phyloP scores from a whole-genome alignment of 2,113 vertebrate genomes.

The Plecotus auritus region DNA sequence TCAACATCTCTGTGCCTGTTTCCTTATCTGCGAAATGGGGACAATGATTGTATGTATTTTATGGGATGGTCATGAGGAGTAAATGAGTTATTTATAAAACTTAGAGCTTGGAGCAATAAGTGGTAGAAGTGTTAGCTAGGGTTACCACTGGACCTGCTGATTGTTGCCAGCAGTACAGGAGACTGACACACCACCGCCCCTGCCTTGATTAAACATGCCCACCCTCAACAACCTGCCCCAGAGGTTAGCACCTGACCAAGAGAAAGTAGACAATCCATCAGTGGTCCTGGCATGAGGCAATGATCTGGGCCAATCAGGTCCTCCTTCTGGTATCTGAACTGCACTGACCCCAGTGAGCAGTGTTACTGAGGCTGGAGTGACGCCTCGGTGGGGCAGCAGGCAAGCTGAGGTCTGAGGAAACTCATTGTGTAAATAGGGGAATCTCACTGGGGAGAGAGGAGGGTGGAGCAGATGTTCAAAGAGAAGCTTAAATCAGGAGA shows the following conservation, averaged over 20 bases:
- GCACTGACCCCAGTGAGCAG: not conserved
- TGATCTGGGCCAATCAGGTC: not conserved
- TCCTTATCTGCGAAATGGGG: not conserved
- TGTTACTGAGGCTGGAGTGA: not conserved
- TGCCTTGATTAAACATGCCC: not conserved
- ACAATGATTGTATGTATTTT: not conserved
- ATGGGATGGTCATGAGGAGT: not conserved
- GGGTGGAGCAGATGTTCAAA: not conserved
- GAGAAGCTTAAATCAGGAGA: not conserved
- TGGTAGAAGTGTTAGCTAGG: not conserved
- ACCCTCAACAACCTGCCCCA: not conserved
- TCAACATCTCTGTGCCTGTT: not conserved
- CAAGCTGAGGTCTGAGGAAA: accelerated
- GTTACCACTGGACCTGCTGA: not conserved
- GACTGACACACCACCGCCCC: not conserved
- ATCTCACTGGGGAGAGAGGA: not conserved
- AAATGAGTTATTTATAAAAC: not conserved
- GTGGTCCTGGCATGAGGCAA: not conserved
- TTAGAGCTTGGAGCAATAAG: not conserved
- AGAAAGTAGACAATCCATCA: not conserved
- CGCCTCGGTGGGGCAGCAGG: not conserved
- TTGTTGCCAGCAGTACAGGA: too few relatives aligned
- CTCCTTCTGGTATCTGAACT: not conserved
- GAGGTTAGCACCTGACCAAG: not conserved
- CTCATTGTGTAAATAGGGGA: not conserved